Conservation (phyloP, 1,140 invertebrate genomes). For the Formica exsecta region DNA sequence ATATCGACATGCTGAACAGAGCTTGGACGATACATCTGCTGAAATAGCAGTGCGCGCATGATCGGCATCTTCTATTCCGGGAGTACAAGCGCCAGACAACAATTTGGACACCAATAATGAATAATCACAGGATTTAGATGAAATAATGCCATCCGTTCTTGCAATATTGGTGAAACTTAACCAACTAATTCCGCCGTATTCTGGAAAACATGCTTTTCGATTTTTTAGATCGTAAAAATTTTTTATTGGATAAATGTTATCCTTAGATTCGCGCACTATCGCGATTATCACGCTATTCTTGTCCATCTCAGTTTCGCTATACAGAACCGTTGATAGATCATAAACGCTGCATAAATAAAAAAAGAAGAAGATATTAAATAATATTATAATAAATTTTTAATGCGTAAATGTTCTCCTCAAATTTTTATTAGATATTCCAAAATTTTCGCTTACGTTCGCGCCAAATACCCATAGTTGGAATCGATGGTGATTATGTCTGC, state of each 20-base stretch:
- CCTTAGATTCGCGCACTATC: conserved; percentile 85
- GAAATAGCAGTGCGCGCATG: conserved; percentile 43
- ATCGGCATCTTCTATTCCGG: conserved; percentile 86
- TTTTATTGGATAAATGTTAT: conserved; percentile 81
- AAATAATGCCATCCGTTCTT: conserved; percentile 84
- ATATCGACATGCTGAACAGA: conserved; percentile 75
- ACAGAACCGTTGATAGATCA: conserved; percentile 87
- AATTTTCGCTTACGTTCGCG: conserved; percentile 88
- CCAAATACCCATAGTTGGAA: conserved; percentile 90
- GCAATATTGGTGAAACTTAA: conserved; percentile 87
- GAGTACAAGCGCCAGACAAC: conserved; percentile 88
- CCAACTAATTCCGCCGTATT: conserved; percentile 89
- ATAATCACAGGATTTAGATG: conserved; percentile 87
- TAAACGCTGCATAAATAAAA: conserved; percentile 85
- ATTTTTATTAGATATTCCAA: background rate
- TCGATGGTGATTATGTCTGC: conserved; percentile 91
- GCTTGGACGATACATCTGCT: conserved; percentile 42
- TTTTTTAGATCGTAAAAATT: conserved; percentile 87
- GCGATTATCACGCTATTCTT: conserved; percentile 87
- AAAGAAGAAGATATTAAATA: background rate
- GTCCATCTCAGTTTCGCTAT: conserved; percentile 85
- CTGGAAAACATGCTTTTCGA: conserved; percentile 89
- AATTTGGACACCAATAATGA: conserved; percentile 87
- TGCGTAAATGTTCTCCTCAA: background rate
- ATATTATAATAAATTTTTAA: conserved; percentile 3